phyloP scores from a whole-genome alignment of 1,140 invertebrate genomes.

The Papilio xuthus region DNA sequence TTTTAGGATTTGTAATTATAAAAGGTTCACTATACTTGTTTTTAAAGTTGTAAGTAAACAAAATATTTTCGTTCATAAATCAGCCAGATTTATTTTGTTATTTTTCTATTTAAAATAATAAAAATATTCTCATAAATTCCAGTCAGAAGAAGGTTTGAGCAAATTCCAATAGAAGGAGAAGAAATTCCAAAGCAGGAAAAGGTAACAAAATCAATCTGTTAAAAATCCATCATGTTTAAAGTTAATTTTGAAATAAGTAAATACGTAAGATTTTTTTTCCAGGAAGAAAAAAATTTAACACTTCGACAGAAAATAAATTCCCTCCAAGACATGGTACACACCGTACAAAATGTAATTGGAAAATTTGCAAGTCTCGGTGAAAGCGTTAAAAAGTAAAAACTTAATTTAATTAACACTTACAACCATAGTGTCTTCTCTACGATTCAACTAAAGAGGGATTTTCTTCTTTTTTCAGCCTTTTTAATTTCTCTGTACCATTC shows the following conservation, averaged over 20 bases:
- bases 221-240: neutral
- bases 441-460: conserved; percentile 38
- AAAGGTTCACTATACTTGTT: too few species aligned
- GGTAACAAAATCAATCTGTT: conserved; percentile 45
- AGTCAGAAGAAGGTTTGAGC: conserved; percentile 32
- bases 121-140: neutral
- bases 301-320: conserved; percentile 68
- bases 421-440: conserved; percentile 1
- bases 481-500: conserved; percentile 98
- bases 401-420: conserved; percentile 38
- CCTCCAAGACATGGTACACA: conserved; percentile 94
- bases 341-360: conserved; percentile 96
- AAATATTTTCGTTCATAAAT: too few species aligned
- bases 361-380: conserved; percentile 94
- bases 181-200: conserved; percentile 51
- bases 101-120: neutral
- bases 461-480: conserved; percentile 86
- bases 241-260: neutral
- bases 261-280: conserved; percentile 42
- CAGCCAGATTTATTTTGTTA: too few species aligned
- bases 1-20: too few species aligned
- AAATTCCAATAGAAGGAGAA: conserved; percentile 39
- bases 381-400: conserved; percentile 92
- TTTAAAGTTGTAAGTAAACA: too few species aligned
- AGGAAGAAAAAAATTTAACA: conserved; percentile 66